Evolutionary conservation across 2,888 invertebrate species (phyloP), one percentile per base, ranked within the genome.

Genomic region (Artemia sp.): DNA sequence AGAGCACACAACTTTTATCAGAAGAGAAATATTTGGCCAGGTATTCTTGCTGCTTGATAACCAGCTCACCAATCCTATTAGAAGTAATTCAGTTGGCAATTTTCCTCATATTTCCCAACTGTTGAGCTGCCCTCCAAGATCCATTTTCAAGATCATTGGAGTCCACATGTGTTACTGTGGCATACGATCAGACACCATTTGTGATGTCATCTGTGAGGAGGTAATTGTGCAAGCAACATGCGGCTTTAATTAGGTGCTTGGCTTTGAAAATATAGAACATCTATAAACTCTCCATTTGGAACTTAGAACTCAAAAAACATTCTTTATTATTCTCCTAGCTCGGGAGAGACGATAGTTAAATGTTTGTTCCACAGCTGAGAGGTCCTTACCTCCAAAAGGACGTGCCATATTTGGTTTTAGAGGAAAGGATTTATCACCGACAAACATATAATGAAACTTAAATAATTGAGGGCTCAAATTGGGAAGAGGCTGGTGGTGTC

Each of bases 401-500:
- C 4, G 7, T 58, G 58, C 58, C 58, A 58, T 58, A 14, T 58
- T 58, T 58, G 12, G 53, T n/a, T 53, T 53, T 12, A 58, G 14
- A n/a, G 58, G 58, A 8, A 58, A 58, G 14, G 58, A 4, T 58
- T 58, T 14, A 14, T 58, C 58, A n/a, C 58, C 58, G 12, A 58
- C 8, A 58, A 7, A 58, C 14, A 58, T 19, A 19, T 19, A 19
- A 19, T 19, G 19, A 19, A 19, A 19, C 19, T 19, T 19, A 19
- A 19, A 19, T 19, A 1, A 19, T 19, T 19, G 58, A n/a, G 58
- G 58, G 58, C 58, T 7, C 58, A 58, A n/a, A 14, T 58, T 58
- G 12, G 58, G 58, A 58, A 58, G 58, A 58, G 58, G 58, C 58
- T 14, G 12, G 58, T 12, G 12, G 14, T 58, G 58, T 58, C 58